Evolutionary conservation across 2,888 invertebrate genomes (phyloP), one percentile per base, ranked within the genome.

Genomic region (Lordiphosa andalusiaca): DNA sequence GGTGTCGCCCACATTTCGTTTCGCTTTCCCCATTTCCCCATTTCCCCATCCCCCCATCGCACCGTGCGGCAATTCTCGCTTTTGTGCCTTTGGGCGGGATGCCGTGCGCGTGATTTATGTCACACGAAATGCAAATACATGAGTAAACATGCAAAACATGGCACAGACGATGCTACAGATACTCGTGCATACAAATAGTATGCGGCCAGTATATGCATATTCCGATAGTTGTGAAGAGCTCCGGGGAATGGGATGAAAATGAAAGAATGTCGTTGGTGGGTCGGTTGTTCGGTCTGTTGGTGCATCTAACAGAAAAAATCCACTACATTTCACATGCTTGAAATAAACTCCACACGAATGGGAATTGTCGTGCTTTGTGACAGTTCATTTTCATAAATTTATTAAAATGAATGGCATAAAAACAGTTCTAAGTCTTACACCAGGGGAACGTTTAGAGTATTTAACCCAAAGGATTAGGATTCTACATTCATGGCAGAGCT

Each of bases 111-210:
- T 77, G 77, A 77, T 77, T 77, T 77, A 77, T 84, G 77, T 77
- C 84, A 73, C 77, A 81, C 77, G 81, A 73, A 81, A 84, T 77
- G 77, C 77, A 77, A 77, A 84, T 84, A 77, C 84, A 84, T 73
- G 58, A 68, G 77, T 80, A 84, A 77, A 81, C 77, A 77, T 84
- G 77, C 77, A 77, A 81, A 83, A 67, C 63, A 73, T 64, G 70
- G 67, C 63, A 67, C 66, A 62, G 65, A 65, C 61, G 59, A 60
- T 64, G 56, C 41, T 65, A 55, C 55, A 57, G 16, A 51, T 41
- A 36, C 36, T 46, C 48, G 44, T 46, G 16, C 12, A 37, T 23
- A 16, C 25, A 21, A 30, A 23, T 33, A 10, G 12, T 16, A 19
- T 25, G 35, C 47, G 16, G 33, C 21, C 16, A 10, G 30, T 16